Evolutionary conservation across 2,888 invertebrate species (phyloP), one percentile per base, ranked within the genome.

Genomic region (Phoenoteleia sp.): DNA sequence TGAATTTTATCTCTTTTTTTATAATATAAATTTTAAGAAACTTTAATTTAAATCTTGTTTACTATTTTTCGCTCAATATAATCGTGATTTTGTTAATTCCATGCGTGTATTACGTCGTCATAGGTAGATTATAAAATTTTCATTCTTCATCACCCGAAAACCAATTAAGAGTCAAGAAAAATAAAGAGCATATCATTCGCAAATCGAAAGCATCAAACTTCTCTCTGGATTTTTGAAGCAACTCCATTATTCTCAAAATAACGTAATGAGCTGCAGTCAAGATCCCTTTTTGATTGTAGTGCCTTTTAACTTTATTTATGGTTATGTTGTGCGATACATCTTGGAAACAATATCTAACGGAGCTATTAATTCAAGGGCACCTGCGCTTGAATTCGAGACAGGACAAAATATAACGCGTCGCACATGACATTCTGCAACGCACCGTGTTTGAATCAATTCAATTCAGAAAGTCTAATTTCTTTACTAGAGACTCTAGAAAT

Each of bases 201-300:
- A 36, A 6, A n/a, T 21, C 17, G 0, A 25, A 66, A 67, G 33
- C 7, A 39, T 36, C 7, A 54, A 17, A 54, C 25, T 49, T 49
- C 13, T 60, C 27, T 56, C 36, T 5, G 27, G 13, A 7, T 25
- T 13, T 45, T 29, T 23, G 3, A 13, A 21, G 58, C 58, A 47
- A 47, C 19, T 58, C 58, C 60, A 67, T 60, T 58, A 54, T 9
- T 29, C 23, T 23, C 13, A 74, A 56, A 64, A 66, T 66, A 58
- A 54, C 17, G 25, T 25, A 49, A 66, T 60, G 58, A 74, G 66
- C 19, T 74, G 58, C 52, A 9, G 39, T 33, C 2, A 27, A 47
- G 23, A 27, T 47, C 19, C 23, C 17, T 47, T 19, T 80, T 80
- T 80, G 80, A 80, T 80, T 80, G 80, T 72, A 80, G 71, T 71